phyloP scores from a whole-genome alignment of 2,888 invertebrate species.

The Nemapogon koenigi region DNA sequence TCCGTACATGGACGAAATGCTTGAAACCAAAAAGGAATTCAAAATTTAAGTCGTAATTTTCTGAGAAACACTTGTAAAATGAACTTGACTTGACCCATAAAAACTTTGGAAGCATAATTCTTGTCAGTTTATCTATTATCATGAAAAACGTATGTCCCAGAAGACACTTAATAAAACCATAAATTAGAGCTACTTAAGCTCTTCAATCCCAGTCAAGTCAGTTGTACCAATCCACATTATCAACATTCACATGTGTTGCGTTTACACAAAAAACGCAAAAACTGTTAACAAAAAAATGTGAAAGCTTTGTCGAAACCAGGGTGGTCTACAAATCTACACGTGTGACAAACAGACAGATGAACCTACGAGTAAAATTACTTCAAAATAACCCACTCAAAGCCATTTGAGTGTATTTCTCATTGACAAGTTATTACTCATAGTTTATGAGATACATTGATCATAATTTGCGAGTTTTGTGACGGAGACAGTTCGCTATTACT shows the following conservation, averaged over 20 bases:
- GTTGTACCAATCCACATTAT: conserved; percentile 21
- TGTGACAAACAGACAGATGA: background rate
- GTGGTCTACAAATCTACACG: conserved; percentile 25
- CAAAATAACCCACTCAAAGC: conserved; percentile 3
- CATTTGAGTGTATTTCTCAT: conserved; percentile 5
- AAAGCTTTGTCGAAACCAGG: conserved; percentile 29
- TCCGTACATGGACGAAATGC: too few relatives aligned
- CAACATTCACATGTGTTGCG: conserved; percentile 48
- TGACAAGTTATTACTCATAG: conserved; percentile 9
- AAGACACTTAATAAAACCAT: conserved; percentile 26
- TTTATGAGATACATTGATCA: conserved; percentile 6
- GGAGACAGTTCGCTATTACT: background rate
- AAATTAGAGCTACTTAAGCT: conserved; percentile 54
- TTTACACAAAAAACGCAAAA: conserved; percentile 24
- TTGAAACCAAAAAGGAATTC: too few relatives aligned
- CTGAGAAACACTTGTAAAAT: too few relatives aligned
- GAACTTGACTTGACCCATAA: too few relatives aligned
- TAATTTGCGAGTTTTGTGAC: conserved; percentile 7
- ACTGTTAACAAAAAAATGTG: conserved; percentile 35
- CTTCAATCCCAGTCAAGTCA: conserved; percentile 2
- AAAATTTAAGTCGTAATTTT: too few relatives aligned
- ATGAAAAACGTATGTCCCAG: background rate
- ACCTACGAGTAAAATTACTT: background rate
- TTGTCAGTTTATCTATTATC: too few relatives aligned
- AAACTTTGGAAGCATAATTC: too few relatives aligned